Conservation (phyloP, 2,113 vertebrate genomes). For the Mustelus asterias region DNA sequence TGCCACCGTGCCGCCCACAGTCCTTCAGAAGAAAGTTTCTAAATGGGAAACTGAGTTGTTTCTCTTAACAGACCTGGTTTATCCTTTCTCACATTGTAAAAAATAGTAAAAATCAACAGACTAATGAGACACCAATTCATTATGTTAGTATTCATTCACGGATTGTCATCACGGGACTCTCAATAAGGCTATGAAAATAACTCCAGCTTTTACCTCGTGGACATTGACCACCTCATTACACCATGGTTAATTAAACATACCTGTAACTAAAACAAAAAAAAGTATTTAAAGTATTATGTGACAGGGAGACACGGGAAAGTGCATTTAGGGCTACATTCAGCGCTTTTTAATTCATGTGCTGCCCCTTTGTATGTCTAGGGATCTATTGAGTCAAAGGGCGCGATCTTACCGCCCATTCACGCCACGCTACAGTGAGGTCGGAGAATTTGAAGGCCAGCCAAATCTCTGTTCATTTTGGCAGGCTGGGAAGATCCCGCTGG, state of each 20-base stretch:
- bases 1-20: not conserved
- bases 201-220: not conserved
- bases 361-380: not conserved
- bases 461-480: too few species aligned
- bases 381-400: not conserved
- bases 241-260: too few species aligned
- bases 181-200: not conserved
- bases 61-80: not conserved
- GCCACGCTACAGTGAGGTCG: too few species aligned
- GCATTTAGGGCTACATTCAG: not conserved
- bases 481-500: not conserved
- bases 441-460: too few species aligned
- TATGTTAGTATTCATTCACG: not conserved
- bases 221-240: not conserved
- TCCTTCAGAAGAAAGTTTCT: not conserved
- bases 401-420: too few species aligned
- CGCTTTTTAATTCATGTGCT: not conserved
- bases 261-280: not conserved
- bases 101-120: not conserved
- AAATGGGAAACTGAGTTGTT: not conserved
- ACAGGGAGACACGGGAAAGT: not conserved
- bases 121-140: not conserved
- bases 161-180: not conserved
- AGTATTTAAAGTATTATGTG: not conserved
- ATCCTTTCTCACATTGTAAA: not conserved